phyloP scores from a whole-genome alignment of 1,140 invertebrate genomes.

The Mamestra configurata region DNA sequence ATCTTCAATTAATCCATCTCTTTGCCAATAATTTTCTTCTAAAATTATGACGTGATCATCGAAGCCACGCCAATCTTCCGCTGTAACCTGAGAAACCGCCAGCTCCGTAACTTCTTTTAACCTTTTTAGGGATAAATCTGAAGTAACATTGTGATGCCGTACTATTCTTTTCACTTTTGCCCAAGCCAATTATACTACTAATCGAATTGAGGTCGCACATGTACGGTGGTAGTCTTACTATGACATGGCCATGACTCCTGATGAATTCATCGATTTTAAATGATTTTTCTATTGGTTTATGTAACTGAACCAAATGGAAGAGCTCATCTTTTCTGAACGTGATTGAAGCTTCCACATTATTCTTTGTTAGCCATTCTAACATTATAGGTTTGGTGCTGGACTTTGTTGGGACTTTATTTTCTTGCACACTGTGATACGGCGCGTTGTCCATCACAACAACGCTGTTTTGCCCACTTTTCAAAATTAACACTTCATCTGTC shows the following conservation, averaged over 20 bases:
- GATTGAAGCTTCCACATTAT: slow-evolving; percentile 50
- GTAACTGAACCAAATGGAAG: slow-evolving; percentile 44
- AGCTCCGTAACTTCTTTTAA: slow-evolving; percentile 57
- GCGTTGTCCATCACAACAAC: slow-evolving; percentile 54
- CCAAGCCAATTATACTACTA: slow-evolving; percentile 52
- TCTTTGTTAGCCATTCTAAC: slow-evolving; percentile 58
- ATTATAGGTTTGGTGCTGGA: slow-evolving; percentile 55
- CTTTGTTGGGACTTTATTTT: slow-evolving; percentile 57
- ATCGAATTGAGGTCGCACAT: slow-evolving; percentile 55
- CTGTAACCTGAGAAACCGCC: slow-evolving; percentile 35
- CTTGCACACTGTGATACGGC: slow-evolving; percentile 51
- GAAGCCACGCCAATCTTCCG: slow-evolving; percentile 50
- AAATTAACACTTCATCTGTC: slow-evolving; percentile 44
- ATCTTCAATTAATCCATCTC: slow-evolving; percentile 54
- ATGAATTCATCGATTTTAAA: slow-evolving; percentile 45
- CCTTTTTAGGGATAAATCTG: slow-evolving; percentile 54
- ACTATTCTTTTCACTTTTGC: slow-evolving; percentile 43
- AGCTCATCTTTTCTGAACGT: slow-evolving; percentile 58
- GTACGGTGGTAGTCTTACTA: slow-evolving; percentile 45
- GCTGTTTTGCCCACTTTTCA: slow-evolving; percentile 44
- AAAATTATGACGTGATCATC: slow-evolving; percentile 50
- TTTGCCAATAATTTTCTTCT: slow-evolving; percentile 57
- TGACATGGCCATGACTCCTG: slow-evolving; percentile 39
- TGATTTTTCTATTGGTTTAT: slow-evolving; percentile 31
- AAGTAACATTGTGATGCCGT: slow-evolving; percentile 43